Evolutionary conservation across 2,888 invertebrate genomes (phyloP).

Genomic region (Megastigmus dorsalis): DNA sequence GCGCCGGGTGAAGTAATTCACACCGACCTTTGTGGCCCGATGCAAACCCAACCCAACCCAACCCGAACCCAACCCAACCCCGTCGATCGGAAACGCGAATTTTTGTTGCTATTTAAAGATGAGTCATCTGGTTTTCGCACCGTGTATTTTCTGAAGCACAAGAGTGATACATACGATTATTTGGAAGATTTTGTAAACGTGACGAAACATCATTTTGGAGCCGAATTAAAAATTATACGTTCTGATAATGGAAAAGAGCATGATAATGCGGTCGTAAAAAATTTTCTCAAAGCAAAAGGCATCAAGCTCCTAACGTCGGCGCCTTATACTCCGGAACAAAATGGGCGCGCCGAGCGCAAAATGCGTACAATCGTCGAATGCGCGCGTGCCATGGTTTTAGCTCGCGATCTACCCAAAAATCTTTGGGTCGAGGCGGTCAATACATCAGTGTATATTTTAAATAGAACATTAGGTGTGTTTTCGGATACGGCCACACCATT

Average conservation of each 20-base stretch:
- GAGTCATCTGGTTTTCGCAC: not conserved
- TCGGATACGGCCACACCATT: conserved; percentile 36
- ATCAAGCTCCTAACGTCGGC: conserved; percentile 49
- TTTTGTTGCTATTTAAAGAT: too few relatives aligned
- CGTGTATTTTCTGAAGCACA: conserved; percentile 17
- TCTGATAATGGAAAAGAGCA: conserved; percentile 35
- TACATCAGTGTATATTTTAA: conserved; percentile 38
- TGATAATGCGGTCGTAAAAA: not conserved
- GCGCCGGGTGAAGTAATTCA: conserved; percentile 17
- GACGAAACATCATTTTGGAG: not conserved
- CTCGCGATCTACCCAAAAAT: conserved; percentile 14
- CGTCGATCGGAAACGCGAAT: too few relatives aligned
- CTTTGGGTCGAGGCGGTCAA: conserved; percentile 54
- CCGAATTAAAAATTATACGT: conserved; percentile 27
- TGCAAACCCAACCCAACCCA: too few relatives aligned
- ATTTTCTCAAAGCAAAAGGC: conserved; percentile 10
- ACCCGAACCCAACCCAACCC: too few relatives aligned
- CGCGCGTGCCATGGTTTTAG: conserved; percentile 34
- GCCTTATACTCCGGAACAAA: conserved; percentile 56
- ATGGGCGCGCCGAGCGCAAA: conserved; percentile 39
- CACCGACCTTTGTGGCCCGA: conserved; percentile 9
- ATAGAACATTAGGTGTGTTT: conserved; percentile 35
- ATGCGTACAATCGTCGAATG: conserved; percentile 5
- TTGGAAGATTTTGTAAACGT: not conserved
- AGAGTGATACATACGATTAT: not conserved